Base-by-base conservation (phyloP, 2,113 vertebrate species). In the Alces alces region DNA sequence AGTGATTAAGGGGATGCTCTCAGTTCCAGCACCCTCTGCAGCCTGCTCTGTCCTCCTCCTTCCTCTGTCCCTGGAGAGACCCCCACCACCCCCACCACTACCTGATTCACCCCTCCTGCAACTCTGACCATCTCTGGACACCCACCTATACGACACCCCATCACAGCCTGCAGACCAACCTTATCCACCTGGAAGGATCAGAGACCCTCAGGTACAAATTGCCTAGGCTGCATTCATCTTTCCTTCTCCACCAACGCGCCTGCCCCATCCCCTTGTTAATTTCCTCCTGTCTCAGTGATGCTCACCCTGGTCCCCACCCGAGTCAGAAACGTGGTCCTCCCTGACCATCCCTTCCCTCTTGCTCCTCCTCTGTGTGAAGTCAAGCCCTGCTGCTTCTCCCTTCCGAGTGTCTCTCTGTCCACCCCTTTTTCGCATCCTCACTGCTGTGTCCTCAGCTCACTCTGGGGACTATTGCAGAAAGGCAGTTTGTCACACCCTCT, bases 71-170 rank as follows among this genome's bases (percentile, higher is more conserved):
- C 95, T 57, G 86, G 57, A 64, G 64, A 76, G 2, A 10, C 6
- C 87, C 19, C 6, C 2, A 1, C 57, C 27, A 5, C 61, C 28
- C 16, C 17, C 45, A 6, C 21, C 66, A 73, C 21, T 10, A 0
- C 28, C 58, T 19, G 86, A 33, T 6, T 1, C n/a, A 16, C 11
- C 25, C 25, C 25, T 8, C 28, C 79, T 23, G 8, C 30, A 17
- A 6, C 23, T 28, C 15, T 9, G 21, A 60, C 43, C 21, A 0
- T 10, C 17, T 27, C 3, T 1, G 2, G 39, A n/a, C 7, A 12
- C 13, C 39, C 25, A 4, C n/a, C 87, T 19, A 14, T n/a, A 45
- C 7, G 21, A n/a, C 33, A 12, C 8, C 9, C 64, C 7, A 16
- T 7, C 2, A 45, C 73, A 45, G 94, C 78, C 45, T 7, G 10